Evolutionary conservation across 1,140 invertebrate species (phyloP).

Genomic region (Cyclargus thomasi): DNA sequence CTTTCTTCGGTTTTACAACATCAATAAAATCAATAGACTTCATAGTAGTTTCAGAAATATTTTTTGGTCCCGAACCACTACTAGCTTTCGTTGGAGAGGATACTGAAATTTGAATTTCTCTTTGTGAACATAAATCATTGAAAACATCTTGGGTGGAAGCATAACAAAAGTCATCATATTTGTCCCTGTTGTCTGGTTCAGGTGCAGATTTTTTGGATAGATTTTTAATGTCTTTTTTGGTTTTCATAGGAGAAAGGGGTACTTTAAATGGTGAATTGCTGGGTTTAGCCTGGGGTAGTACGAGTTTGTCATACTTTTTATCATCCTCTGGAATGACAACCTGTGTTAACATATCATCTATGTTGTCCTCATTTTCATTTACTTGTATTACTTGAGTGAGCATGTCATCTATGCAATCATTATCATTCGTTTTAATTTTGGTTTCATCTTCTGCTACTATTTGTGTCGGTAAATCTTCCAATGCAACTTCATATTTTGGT

Average conservation of each 20-base stretch:
- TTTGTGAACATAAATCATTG: conserved; percentile 56
- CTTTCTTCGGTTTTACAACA: conserved; percentile 23
- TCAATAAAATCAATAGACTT: conserved; percentile 16
- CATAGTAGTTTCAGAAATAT: not conserved
- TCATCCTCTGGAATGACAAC: conserved; percentile 26
- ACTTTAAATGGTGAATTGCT: conserved; percentile 39
- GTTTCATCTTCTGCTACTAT: conserved; percentile 26
- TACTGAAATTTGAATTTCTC: conserved; percentile 18
- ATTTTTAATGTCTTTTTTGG: conserved; percentile 35
- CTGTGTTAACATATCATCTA: conserved; percentile 45
- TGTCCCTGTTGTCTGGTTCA: conserved; percentile 25
- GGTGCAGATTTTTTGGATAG: conserved; percentile 21
- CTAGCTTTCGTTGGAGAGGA: conserved; percentile 10
- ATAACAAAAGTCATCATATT: conserved; percentile 36
- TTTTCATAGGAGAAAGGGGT: conserved; percentile 36
- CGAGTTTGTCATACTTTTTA: conserved; percentile 11
- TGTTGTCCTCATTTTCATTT: conserved; percentile 19
- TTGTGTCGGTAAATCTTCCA: conserved; percentile 36
- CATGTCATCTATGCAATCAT: conserved; percentile 38
- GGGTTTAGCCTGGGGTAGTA: conserved; percentile 18
- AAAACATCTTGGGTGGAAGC: conserved; percentile 55
- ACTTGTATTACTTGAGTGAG: conserved; percentile 41
- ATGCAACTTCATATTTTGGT: conserved; percentile 16
- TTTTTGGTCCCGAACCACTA: not conserved
- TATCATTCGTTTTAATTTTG: conserved; percentile 18